phyloP scores from a whole-genome alignment of 2,797 vertebrate species.

The Betta splendens region DNA sequence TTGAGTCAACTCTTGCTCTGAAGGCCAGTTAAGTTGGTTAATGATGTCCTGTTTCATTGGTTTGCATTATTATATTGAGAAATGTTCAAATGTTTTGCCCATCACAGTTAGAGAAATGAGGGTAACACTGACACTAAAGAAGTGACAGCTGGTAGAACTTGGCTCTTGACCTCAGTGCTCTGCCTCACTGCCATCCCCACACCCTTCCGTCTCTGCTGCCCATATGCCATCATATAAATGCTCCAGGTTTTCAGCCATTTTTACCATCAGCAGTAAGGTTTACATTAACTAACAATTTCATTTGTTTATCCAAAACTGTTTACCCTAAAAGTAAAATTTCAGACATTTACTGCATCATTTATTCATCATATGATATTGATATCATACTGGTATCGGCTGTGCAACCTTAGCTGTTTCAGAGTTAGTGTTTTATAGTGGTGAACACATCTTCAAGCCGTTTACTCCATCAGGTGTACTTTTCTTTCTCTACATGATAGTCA shows the following conservation, averaged over 20 bases:
- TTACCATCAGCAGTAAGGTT: neutral
- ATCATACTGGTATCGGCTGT: neutral
- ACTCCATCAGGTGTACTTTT: neutral
- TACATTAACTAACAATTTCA: neutral
- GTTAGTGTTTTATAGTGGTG: neutral
- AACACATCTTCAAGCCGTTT: neutral
- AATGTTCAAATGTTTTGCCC: neutral
- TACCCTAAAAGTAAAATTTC: neutral
- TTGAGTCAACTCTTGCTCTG: slow-evolving; percentile 11
- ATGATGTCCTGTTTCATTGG: neutral
- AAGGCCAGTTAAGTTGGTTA: neutral
- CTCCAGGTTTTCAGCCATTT: neutral
- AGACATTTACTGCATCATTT: neutral
- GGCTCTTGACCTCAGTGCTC: slow-evolving; percentile 12
- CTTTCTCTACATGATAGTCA: slow-evolving; percentile 54
- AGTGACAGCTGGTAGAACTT: neutral
- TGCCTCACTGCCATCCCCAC: neutral
- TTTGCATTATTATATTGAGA: neutral
- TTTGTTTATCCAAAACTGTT: neutral
- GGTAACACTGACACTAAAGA: neutral
- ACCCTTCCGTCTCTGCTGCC: neutral
- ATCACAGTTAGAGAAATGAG: neutral
- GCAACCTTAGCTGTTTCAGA: neutral
- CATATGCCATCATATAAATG: slow-evolving; percentile 22
- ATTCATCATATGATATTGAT: too few relatives aligned